Evolutionary conservation across 2,888 invertebrate species (phyloP).

Genomic region (Erannis defoliaria): DNA sequence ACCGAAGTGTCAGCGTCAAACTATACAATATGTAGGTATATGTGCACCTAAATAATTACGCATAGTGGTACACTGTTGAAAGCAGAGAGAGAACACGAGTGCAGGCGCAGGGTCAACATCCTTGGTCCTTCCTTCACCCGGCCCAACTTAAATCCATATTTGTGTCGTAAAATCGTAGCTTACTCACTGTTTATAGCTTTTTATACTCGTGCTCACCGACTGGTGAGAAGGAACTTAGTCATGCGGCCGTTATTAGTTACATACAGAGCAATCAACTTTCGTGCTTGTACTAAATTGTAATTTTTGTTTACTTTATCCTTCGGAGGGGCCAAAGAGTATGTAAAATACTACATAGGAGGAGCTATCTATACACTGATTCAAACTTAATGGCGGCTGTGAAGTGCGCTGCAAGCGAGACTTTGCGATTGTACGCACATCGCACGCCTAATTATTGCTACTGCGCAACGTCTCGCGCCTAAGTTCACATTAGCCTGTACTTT

Average conservation of each 20-base stretch:
- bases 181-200: slow-evolving; percentile 27
- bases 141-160: slow-evolving; percentile 26
- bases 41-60: neutral
- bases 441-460: no score
- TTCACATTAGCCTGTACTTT: no score
- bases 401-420: no score
- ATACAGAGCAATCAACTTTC: neutral
- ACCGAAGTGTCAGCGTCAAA: no score
- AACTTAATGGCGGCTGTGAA: no score
- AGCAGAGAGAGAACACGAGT: neutral
- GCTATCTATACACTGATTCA: no score
- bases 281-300: neutral
- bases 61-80: neutral
- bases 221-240: slow-evolving; percentile 20
- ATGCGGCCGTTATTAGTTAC: neutral
- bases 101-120: slow-evolving; percentile 39
- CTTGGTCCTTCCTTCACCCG: slow-evolving; percentile 32
- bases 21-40: neutral
- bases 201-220: neutral
- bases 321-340: no score
- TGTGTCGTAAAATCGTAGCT: slow-evolving; percentile 27
- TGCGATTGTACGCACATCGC: no score
- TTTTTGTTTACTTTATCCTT: neutral
- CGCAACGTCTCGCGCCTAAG: no score
- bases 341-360: no score